phyloP scores from a whole-genome alignment of 37 sponge, comb jelly and placozoan species.

The Chondrilla cf. caribensis region DNA sequence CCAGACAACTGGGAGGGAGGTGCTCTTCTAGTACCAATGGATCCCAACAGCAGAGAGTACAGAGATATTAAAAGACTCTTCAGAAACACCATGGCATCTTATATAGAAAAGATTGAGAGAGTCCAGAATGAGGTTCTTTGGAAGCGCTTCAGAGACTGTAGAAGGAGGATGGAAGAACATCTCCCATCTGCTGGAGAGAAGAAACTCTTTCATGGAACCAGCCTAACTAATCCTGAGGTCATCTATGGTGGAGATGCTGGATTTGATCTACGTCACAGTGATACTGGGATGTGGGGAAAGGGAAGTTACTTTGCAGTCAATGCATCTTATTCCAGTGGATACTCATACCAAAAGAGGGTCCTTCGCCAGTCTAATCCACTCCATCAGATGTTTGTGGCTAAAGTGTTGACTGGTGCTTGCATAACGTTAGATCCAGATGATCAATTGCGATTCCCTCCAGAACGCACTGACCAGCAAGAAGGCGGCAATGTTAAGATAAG shows the following conservation, averaged over 20 bases:
- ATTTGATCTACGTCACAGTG: slow-evolving; percentile 54
- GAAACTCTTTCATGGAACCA: slow-evolving; percentile 56
- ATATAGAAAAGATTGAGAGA: slow-evolving; percentile 32
- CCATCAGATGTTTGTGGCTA: slow-evolving; percentile 43
- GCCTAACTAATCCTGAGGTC: slow-evolving; percentile 29
- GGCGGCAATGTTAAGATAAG: neutral
- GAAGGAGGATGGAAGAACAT: slow-evolving; percentile 23
- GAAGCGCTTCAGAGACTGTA: slow-evolving; percentile 35
- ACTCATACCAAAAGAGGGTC: slow-evolving; percentile 15
- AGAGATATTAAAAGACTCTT: slow-evolving; percentile 11
- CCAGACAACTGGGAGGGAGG: neutral
- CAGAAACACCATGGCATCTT: slow-evolving; percentile 19
- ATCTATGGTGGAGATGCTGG: slow-evolving; percentile 50
- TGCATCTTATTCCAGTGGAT: slow-evolving; percentile 51
- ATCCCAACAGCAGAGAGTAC: slow-evolving; percentile 21
- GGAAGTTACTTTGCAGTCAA: slow-evolving; percentile 75
- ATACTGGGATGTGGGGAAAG: slow-evolving; percentile 52
- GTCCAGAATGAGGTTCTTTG: slow-evolving; percentile 61
- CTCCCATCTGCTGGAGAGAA: slow-evolving; percentile 7
- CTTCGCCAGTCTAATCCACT: neutral
- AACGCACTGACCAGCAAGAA: neutral
- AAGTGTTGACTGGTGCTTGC: slow-evolving; percentile 50
- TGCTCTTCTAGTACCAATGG: slow-evolving; percentile 2
- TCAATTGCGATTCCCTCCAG: slow-evolving; percentile 27
- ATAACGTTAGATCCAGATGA: slow-evolving; percentile 12